Conservation (phyloP, 2,113 vertebrate species). For the Setophaga kirtlandii region DNA sequence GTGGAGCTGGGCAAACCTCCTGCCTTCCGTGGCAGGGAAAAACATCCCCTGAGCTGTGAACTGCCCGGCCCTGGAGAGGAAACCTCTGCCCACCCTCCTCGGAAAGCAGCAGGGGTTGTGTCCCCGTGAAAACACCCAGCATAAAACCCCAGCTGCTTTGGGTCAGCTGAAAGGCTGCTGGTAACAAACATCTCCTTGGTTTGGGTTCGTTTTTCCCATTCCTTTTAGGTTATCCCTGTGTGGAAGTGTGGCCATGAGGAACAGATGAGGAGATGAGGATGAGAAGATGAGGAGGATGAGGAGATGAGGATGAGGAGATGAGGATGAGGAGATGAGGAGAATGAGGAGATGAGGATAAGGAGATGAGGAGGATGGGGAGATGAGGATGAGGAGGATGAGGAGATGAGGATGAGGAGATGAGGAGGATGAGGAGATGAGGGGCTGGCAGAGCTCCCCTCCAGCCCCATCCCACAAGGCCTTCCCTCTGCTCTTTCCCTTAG, state of each 20-base stretch:
- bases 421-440: background rate
- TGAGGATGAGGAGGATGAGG: background rate
- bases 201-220: accelerated
- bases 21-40: background rate
- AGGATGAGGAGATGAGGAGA: background rate
- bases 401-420: background rate
- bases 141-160: background rate
- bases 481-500: background rate
- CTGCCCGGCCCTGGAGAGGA: accelerated
- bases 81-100: background rate
- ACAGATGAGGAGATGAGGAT: background rate
- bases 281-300: background rate
- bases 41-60: accelerated
- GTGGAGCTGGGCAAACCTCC: background rate
- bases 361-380: background rate
- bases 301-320: background rate
- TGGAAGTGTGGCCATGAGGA: accelerated
- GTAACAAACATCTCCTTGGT: accelerated
- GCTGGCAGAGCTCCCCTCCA: accelerated
- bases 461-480: background rate
- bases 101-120: background rate
- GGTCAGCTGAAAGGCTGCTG: background rate
- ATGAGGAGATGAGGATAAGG: background rate
- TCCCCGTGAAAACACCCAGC: accelerated
- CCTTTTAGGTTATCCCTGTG: accelerated